Base-by-base conservation (phyloP, 2,113 vertebrate genomes). In the Sturnus vulgaris region DNA sequence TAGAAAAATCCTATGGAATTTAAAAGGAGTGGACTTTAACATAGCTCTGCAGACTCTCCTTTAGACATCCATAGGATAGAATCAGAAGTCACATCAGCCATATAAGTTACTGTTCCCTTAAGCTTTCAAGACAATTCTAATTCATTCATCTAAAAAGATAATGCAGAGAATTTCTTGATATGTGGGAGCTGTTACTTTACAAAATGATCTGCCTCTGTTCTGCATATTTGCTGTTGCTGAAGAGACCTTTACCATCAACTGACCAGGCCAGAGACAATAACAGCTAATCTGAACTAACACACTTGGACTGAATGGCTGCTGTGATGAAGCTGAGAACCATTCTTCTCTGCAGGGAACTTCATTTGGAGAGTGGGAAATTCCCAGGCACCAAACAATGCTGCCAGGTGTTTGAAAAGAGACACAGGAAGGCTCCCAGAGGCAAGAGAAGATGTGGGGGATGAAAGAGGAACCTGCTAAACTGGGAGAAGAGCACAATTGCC, bases 301-400 rank as follows among this genome's bases (percentile, higher is more conserved):
- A 19, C 71, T 93, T 65, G 12, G 70, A 56, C 65, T 64, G 24
- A 88, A 69, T 24, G 64, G 42, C 81, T 70, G 49, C 47, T 66
- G 7, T 8, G 86, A 68, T 44, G 39, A 84, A 86, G 68, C 23
- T n/a, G 49, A 81, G 68, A 82, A 83, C 50, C 66, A 83, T 10
- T 93, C 69, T 86, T 70, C 94, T 88, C 91, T 71, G 64, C 88
- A 81, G 88, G 83, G 83, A 91, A 77, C 83, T 88, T 86, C 80
- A 56, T 71, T 56, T 91, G 77, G 56, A 84, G 72, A 96, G 47
- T 31, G 44, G 52, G 60, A 89, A 89, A 55, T 77, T 82, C 79
- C 63, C 82, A 88, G 75, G 59, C 71, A 61, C 42, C 19, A 49
- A 80, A 80, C 59, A 96, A 63, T 31, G 85, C 66, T 0, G 1